phyloP scores from a whole-genome alignment of 2,113 vertebrate genomes.

The Willisornis vidua region DNA sequence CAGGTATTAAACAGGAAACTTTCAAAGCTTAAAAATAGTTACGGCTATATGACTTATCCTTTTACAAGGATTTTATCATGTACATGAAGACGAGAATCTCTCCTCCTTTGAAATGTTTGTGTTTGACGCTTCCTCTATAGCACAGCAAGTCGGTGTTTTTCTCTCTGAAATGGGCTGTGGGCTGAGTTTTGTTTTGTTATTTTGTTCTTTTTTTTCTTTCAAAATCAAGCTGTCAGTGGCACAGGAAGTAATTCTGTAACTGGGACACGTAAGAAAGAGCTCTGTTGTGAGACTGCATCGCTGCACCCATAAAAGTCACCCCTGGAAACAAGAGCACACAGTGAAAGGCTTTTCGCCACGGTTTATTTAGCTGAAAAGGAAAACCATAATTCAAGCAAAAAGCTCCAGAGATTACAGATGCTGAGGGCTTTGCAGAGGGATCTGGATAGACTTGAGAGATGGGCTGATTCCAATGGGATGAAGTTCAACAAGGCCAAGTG shows the following conservation, averaged over 20 bases:
- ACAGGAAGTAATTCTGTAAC: constrained; percentile 21
- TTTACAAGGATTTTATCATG: constrained; percentile 4
- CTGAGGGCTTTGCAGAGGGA: too few relatives aligned
- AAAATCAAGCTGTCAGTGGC: constrained; percentile 42
- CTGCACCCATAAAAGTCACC: constrained; percentile 10
- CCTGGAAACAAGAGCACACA: constrained; percentile 41
- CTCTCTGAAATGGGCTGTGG: background rate
- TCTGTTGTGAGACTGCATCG: background rate
- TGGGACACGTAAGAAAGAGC: constrained; percentile 6
- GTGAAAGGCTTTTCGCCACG: background rate
- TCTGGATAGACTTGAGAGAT: too few relatives aligned
- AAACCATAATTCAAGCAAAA: constrained; percentile 15
- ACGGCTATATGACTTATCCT: background rate
- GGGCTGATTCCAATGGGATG: too few relatives aligned
- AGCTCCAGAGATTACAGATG: background rate
- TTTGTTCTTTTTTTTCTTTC: constrained; percentile 35
- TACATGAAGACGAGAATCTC: background rate
- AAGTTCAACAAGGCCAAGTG: too few relatives aligned
- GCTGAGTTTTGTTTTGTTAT: constrained; percentile 20
- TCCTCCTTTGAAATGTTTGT: constrained; percentile 10
- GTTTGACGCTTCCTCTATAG: background rate
- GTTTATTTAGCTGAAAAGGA: constrained; percentile 32
- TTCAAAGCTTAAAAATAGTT: constrained; percentile 35
- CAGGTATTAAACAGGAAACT: constrained; percentile 52
- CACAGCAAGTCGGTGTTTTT: constrained; percentile 21